Evolutionary conservation across 2,797 vertebrate genomes (phyloP), one percentile per base, ranked within the genome.

Genomic region (Phataginus tetradactyla): DNA sequence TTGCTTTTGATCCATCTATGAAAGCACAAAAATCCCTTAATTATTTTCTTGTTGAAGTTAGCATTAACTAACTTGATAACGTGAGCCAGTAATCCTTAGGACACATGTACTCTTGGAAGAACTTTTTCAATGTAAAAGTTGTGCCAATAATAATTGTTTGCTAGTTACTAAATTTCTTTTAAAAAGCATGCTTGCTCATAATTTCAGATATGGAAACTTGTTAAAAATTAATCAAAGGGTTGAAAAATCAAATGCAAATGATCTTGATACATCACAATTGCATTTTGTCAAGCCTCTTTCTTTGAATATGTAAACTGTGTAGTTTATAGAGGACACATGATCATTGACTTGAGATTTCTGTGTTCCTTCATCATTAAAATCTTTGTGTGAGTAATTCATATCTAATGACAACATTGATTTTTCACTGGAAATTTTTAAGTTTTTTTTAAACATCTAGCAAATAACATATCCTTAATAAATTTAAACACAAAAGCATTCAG

Each of bases 1-100:
- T n/a, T 91, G 34, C 18, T 90, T 96, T 96, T 85, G 80, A 89
- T 84, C 15, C 66, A 49, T 45, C 45, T 53, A 42, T 53, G 57
- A 87, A 93, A 68, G 42, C n/a, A 81, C 61, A 32, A 74, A 45
- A 88, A 32, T 97, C 13, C 74, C 71, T 81, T 84, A 80, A 64
- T 91, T 79, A 64, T 68, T 92, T 95, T 95, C 66, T 79, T 91
- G 17, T 92, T 84, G 29, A 86, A 86, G n/a, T 93, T 80, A 86
- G 7, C 20, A 53, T 90, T 85, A 66, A 80, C 34, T 83, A 86
- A 90, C 21, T 92, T 74, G 32, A 42, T 94, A 88, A 49, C 27
- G 11, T 27, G 37, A 23, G 15, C n/a, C 21, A 59, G 17, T 69
- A 81, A 74, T 42, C 49, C 3, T 34, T 32, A 85, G 61, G 39